These are phyloP conservation scores for Phalacrocorax brasilianus DNA, from an alignment of 2,113 vertebrate genomes.

Conservation along the genomic window DNA sequence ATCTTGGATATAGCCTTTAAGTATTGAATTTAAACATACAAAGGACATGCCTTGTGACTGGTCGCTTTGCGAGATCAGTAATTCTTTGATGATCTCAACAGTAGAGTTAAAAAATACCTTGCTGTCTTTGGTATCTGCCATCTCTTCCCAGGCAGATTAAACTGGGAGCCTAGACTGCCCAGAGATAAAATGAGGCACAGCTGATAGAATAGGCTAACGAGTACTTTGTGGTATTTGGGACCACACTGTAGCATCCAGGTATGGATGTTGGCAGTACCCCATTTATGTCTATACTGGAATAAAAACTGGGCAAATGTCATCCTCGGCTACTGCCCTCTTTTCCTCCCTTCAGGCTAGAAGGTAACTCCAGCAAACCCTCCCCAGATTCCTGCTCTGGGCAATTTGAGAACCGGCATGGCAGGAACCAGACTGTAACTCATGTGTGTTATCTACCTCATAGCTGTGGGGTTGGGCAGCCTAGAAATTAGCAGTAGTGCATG, in stretches of 20 bases:
- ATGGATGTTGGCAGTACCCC: not conserved
- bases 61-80: not conserved
- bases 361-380: not conserved
- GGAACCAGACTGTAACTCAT: not conserved
- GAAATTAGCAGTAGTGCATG: not conserved
- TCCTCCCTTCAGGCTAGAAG: not conserved
- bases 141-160: not conserved
- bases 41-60: not conserved
- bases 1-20: not conserved
- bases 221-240: not conserved
- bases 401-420: not conserved
- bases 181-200: not conserved
- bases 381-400: not conserved
- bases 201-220: not conserved
- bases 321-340: not conserved
- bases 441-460: not conserved
- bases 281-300: not conserved
- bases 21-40: not conserved
- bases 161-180: not conserved
- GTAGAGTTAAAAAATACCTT: not conserved
- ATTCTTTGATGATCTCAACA: not conserved
- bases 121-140: not conserved
- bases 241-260: not conserved
- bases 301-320: not conserved
- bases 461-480: not conserved